Percentiles rank a stretch among this genome's conserved stretches.
These are phyloP conservation scores for Aptenodytes forsteri DNA, from an alignment of 2,113 vertebrate genomes.

Conservation along the genomic window DNA sequence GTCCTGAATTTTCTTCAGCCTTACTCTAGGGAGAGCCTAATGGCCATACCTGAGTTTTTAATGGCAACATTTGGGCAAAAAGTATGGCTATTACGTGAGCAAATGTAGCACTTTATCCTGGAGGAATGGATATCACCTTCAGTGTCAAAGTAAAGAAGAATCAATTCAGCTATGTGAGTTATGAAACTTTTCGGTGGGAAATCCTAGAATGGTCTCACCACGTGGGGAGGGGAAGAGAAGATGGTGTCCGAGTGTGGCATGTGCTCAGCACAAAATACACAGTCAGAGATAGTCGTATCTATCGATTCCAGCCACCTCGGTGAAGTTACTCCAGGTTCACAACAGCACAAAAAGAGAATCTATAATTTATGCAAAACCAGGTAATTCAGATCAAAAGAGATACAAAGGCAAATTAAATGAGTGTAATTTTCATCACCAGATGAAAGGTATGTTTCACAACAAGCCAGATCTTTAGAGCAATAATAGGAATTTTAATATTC, in stretches of 20 bases:
- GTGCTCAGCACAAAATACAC: background rate
- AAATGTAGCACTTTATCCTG: slow-evolving; percentile 67
- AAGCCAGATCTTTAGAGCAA: background rate
- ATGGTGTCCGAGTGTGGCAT: background rate
- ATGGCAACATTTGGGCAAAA: slow-evolving; percentile 68
- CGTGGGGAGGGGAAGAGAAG: background rate
- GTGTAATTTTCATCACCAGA: background rate
- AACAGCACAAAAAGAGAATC: background rate
- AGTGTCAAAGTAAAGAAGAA: slow-evolving; percentile 52
- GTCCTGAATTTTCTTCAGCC: slow-evolving; percentile 60
- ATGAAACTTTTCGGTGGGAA: background rate
- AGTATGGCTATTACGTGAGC: slow-evolving; percentile 63
- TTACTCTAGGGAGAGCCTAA: slow-evolving; percentile 56
- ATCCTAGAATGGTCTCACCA: background rate
- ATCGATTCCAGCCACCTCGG: background rate
- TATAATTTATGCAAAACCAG: background rate
- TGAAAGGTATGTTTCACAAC: background rate
- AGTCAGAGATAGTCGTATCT: rapidly evolving
- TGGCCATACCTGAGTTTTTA: slow-evolving; percentile 66
- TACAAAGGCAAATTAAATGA: background rate
- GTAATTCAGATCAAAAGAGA: background rate
- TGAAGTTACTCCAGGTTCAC: background rate
- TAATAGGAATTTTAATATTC: background rate
- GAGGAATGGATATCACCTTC: slow-evolving; percentile 51
- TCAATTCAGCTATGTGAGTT: slow-evolving; percentile 37